Percentiles rank a stretch among this genome's conserved stretches.
phyloP scores from a whole-genome alignment of 2,888 invertebrate species.

The Campoplex capitator region DNA sequence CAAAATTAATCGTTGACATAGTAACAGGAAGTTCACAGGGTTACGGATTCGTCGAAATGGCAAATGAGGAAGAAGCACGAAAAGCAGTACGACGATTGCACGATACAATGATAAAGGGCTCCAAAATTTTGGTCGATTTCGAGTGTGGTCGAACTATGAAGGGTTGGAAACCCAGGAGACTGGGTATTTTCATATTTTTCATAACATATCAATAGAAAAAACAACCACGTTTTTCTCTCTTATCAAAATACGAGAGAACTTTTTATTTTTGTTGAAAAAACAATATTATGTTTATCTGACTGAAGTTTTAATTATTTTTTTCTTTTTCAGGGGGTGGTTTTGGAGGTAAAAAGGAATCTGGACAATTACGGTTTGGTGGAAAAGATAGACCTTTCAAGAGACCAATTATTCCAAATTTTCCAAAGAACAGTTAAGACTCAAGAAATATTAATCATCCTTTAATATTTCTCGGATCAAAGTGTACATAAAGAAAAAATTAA shows the following conservation, averaged over 20 bases:
- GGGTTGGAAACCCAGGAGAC: conserved; percentile 93
- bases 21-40: conserved; percentile 93
- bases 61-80: conserved; percentile 87
- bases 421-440: conserved; percentile 51
- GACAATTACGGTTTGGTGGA: conserved; percentile 95
- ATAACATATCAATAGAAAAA: background rate
- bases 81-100: conserved; percentile 88
- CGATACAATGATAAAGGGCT: conserved; percentile 88
- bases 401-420: conserved; percentile 85
- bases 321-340: conserved; percentile 90
- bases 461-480: background rate
- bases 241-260: background rate
- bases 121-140: conserved; percentile 90
- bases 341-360: conserved; percentile 94
- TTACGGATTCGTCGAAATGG: conserved; percentile 95
- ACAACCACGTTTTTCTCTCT: background rate
- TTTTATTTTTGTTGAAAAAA: background rate
- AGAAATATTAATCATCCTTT: background rate
- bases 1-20: conserved; percentile 88
- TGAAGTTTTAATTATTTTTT: background rate
- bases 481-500: background rate
- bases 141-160: conserved; percentile 90
- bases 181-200: conserved; percentile 85
- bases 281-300: background rate
- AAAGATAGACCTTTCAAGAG: conserved; percentile 91